Conservation (phyloP, 2,113 vertebrate species). For the Octodon degus region DNA sequence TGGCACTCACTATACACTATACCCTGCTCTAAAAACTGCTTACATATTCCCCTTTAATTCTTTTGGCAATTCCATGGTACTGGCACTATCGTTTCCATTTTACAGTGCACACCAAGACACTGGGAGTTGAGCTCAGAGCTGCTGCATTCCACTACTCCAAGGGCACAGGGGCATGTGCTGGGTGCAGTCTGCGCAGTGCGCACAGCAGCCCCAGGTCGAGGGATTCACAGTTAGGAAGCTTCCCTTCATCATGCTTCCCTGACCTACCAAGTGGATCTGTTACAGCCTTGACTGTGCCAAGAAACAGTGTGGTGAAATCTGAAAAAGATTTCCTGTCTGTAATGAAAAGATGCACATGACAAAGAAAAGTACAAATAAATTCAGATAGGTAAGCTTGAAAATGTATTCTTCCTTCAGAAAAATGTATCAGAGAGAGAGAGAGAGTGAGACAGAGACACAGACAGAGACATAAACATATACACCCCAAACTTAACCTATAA, state of each 20-base stretch:
- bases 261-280: background rate
- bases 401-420: background rate
- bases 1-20: background rate
- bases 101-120: no score
- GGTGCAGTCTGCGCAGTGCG: background rate
- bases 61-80: background rate
- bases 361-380: background rate
- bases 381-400: slow-evolving; percentile 1
- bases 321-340: background rate
- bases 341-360: background rate
- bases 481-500: background rate
- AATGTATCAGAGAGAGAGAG: background rate
- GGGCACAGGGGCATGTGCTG: background rate
- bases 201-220: background rate
- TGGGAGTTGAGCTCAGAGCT: no score
- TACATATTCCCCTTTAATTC: background rate
- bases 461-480: background rate
- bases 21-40: background rate
- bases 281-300: background rate
- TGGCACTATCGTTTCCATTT: background rate
- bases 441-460: background rate
- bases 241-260: background rate
- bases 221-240: background rate
- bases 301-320: background rate
- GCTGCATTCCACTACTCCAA: background rate